Percentiles rank a stretch among this genome's conserved stretches.
These are phyloP conservation scores for Hylyphantes graminicola DNA, from an alignment of 1,140 invertebrate genomes.

Conservation along the genomic window DNA sequence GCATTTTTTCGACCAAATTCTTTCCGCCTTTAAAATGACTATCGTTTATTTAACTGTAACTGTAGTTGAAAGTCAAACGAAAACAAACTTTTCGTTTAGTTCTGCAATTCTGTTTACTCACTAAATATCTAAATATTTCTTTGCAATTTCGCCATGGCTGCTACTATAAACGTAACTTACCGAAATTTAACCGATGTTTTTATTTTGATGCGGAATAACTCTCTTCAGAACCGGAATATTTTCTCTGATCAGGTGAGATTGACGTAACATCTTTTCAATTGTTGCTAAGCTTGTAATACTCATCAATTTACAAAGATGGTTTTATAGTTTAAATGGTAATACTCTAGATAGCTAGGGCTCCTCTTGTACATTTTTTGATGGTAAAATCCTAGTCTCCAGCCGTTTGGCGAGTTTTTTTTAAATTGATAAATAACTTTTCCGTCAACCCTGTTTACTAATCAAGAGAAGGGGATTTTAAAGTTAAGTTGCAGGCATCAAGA, in stretches of 20 bases:
- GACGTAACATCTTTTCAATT: neutral
- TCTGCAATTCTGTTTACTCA: constrained; percentile 8
- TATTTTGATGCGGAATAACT: constrained; percentile 95
- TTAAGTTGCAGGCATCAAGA: too few species aligned
- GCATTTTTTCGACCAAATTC: too few species aligned
- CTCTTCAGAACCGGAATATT: constrained; percentile 87
- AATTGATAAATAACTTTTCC: too few species aligned
- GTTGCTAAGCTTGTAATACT: neutral
- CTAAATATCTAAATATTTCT: neutral
- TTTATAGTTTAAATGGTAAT: neutral
- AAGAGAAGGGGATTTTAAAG: too few species aligned
- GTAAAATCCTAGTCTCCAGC: too few species aligned
- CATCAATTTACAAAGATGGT: neutral
- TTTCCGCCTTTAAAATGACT: too few species aligned
- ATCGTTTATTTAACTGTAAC: too few species aligned
- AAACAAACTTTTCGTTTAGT: neutral
- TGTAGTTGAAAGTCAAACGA: neutral
- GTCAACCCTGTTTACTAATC: too few species aligned
- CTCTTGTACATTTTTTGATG: too few species aligned
- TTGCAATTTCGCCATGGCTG: constrained; percentile 20
- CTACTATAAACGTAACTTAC: constrained; percentile 76
- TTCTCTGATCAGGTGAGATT: constrained; percentile 76
- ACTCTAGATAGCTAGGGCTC: too few species aligned
- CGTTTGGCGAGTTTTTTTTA: too few species aligned
- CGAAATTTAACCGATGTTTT: constrained; percentile 93